These are phyloP conservation scores for Chrysemys picta DNA, from an alignment of 2,113 vertebrate species.

Conservation along the genomic window DNA sequence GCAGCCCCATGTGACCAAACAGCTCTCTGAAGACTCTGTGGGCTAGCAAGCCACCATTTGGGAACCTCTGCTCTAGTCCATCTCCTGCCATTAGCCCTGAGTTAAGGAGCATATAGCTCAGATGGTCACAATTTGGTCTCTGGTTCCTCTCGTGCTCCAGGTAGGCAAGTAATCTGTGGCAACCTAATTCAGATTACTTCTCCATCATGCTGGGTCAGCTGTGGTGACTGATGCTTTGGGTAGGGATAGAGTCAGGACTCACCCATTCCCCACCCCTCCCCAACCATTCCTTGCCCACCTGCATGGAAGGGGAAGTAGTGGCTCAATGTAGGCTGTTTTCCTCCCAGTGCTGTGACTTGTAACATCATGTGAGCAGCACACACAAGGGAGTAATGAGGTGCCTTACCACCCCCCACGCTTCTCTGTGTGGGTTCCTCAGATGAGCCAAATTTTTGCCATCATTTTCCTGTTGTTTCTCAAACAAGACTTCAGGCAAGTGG, in stretches of 20 bases:
- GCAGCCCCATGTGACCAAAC: not conserved
- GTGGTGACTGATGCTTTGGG: not conserved
- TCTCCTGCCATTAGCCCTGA: not conserved
- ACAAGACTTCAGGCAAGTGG: not conserved
- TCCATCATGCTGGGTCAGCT: not conserved
- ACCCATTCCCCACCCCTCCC: not conserved
- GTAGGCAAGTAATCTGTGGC: not conserved
- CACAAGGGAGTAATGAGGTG: not conserved
- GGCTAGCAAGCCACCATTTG: not conserved
- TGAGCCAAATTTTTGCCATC: not conserved
- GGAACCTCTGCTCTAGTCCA: not conserved
- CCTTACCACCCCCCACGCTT: not conserved
- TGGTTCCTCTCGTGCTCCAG: not conserved
- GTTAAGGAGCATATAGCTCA: not conserved
- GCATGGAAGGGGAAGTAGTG: not conserved
- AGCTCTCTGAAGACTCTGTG: not conserved
- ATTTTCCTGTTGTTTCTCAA: not conserved
- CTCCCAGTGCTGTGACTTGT: rapidly evolving
- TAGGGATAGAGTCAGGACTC: not conserved
- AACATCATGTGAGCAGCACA: rapidly evolving
- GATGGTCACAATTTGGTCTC: not conserved
- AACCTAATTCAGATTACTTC: not conserved
- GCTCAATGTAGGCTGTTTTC: not conserved
- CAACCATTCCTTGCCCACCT: not conserved
- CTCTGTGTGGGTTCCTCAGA: not conserved